Percentiles rank a stretch among this genome's conserved stretches.
Conservation (phyloP, 64 coral and sea anemone genomes). For the Catalaphyllia jardinei region DNA sequence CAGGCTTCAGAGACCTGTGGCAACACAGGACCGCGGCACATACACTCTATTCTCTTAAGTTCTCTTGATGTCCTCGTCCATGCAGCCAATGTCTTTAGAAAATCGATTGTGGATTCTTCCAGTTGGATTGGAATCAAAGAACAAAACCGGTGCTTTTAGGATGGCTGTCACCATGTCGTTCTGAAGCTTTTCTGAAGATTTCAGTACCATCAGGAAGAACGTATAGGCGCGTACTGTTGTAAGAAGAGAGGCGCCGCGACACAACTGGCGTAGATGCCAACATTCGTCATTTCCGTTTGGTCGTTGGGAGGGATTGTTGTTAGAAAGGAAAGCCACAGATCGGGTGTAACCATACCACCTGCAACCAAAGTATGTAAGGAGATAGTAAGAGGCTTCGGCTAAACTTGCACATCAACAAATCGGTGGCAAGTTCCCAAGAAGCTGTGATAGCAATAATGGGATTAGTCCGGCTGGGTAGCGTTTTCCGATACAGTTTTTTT, state of each 20-base stretch:
- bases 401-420: too few relatives aligned
- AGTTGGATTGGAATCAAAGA: constrained; percentile 63
- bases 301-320: constrained; percentile 2
- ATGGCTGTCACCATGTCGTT: constrained; percentile 55
- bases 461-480: too few relatives aligned
- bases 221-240: background rate
- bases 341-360: constrained; percentile 42
- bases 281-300: background rate
- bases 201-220: constrained; percentile 22
- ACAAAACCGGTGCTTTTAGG: constrained; percentile 55
- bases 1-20: constrained; percentile 59
- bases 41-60: constrained; percentile 49
- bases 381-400: too few relatives aligned
- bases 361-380: background rate
- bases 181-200: constrained; percentile 60
- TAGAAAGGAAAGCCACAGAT: constrained; percentile 53
- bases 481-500: too few relatives aligned
- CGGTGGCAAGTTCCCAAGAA: too few relatives aligned
- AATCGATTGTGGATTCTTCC: constrained; percentile 76
- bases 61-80: constrained; percentile 63
- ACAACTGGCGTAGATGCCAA: constrained; percentile 55
- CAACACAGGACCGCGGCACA: constrained; percentile 52
- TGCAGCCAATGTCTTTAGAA: constrained; percentile 59
- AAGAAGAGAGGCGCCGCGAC: constrained; percentile 24
- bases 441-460: too few relatives aligned